These are phyloP conservation scores for Hoplias malabaricus DNA, from an alignment of 2,113 vertebrate species.

Conservation along the genomic window DNA sequence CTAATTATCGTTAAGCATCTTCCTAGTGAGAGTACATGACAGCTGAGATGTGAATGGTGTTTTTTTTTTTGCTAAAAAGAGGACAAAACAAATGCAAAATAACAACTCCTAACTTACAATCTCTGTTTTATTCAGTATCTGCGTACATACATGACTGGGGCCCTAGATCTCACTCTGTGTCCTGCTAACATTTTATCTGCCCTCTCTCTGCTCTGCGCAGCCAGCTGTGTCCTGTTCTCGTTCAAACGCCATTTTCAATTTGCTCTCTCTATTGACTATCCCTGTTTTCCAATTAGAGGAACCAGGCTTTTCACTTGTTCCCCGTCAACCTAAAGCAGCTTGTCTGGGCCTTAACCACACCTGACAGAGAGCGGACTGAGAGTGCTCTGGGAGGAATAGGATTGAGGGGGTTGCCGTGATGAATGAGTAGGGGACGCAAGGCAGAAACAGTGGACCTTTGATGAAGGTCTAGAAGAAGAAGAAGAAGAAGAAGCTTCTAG, in stretches of 20 bases:
- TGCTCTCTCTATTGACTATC: constrained; percentile 74
- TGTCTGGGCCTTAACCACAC: constrained; percentile 68
- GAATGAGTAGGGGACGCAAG: not conserved
- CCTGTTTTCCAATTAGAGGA: constrained; percentile 75
- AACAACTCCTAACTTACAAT: too few species aligned
- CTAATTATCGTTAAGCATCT: too few species aligned
- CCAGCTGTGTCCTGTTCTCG: constrained; percentile 65
- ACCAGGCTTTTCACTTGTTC: constrained; percentile 68
- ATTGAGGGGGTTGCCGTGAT: not conserved
- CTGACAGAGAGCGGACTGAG: constrained; percentile 66
- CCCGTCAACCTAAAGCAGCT: constrained; percentile 62
- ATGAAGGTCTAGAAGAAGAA: not conserved
- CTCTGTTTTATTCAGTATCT: not conserved
- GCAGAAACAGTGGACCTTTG: not conserved
- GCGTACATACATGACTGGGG: not conserved
- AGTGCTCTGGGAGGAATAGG: constrained; percentile 5
- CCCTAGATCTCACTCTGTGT: constrained; percentile 31
- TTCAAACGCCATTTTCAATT: constrained; percentile 73
- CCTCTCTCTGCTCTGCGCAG: constrained; percentile 49
- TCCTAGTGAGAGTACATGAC: too few species aligned
- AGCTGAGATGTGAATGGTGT: too few species aligned
- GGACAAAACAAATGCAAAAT: too few species aligned
- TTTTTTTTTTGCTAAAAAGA: too few species aligned
- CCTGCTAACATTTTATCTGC: constrained; percentile 30
- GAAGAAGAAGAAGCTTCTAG: too few species aligned